Percentiles rank a stretch among this genome's conserved stretches.
Evolutionary conservation across 2,888 invertebrate genomes (phyloP).

Genomic region (Ophion slaviceki): DNA sequence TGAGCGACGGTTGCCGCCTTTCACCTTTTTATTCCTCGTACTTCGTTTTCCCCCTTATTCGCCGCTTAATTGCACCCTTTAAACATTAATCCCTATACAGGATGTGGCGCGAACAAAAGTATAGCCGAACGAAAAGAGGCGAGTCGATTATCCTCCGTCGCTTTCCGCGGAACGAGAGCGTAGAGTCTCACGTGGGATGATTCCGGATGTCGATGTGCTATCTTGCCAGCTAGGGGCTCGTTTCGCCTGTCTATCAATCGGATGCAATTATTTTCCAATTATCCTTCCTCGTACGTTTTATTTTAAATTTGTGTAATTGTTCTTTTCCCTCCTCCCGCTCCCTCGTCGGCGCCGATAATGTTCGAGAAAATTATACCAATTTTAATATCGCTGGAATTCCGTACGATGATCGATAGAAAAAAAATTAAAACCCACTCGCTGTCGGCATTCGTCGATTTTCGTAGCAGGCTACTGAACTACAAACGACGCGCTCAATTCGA

Average conservation of each 20-base stretch:
- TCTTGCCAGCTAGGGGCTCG: background rate
- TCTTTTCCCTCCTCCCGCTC: slow-evolving; percentile 2
- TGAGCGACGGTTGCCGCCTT: slow-evolving; percentile 2
- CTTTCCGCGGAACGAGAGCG: slow-evolving; percentile 14
- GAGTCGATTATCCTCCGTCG: slow-evolving; percentile 40
- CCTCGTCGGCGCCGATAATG: background rate
- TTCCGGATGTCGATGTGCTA: slow-evolving; percentile 18
- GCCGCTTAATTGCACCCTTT: slow-evolving; percentile 75
- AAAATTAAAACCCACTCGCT: background rate
- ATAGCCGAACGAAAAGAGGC: slow-evolving; percentile 6
- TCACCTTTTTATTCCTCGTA: slow-evolving; percentile 33
- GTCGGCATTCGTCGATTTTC: background rate
- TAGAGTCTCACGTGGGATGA: background rate
- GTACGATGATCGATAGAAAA: background rate
- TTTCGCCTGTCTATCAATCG: slow-evolving; percentile 34
- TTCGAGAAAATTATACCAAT: slow-evolving; percentile 13
- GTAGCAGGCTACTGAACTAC: background rate
- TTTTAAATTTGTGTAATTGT: slow-evolving; percentile 24
- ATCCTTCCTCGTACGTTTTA: slow-evolving; percentile 36
- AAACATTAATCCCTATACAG: slow-evolving; percentile 72
- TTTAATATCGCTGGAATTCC: background rate
- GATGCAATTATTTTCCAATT: slow-evolving; percentile 54
- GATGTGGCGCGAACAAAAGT: slow-evolving; percentile 29
- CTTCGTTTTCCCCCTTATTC: slow-evolving; percentile 40
- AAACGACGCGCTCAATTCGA: background rate